Evolutionary conservation across 2,113 vertebrate genomes (phyloP), one percentile per base, ranked within the genome.

Genomic region (Petaurus breviceps): DNA sequence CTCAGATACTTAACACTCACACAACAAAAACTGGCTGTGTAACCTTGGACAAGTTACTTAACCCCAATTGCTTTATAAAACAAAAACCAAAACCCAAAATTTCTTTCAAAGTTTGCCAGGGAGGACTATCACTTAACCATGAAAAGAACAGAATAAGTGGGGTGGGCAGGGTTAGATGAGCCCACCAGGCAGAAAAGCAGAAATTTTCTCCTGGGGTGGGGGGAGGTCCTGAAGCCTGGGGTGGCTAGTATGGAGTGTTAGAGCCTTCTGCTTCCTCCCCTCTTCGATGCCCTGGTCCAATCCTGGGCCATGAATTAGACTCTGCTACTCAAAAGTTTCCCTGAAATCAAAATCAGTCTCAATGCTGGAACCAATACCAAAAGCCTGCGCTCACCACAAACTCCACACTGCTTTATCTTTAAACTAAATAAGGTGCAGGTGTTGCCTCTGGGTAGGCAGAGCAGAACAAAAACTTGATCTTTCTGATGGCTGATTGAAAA

Each of bases 401-500:
- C 28, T 94, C 46, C 3, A 96, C 25, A 95, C 47, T 23, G 93
- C 31, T 97, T 95, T 1, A 25, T 92, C 96, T 51, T 90, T 84
- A 91, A 97, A 96, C 95, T 77, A 92, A 90, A 77, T 91, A 95
- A 95, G 51, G 47, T 52, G 0, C 61, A 93, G 8, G 28, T 25
- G 93, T 28, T 84, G 89, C 12, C 92, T 89, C 47, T 94, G 92
- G 90, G 93, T 23, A 61, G 96, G 89, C 53, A 98, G 90, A 98
- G 43, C 89, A 96, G 91, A 97, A 68, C 61, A 94, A 94, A 97
- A 95, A 93, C 7, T 2, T 55, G 37, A 51, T 95, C 92, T 90
- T 97, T 96, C 90, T 90, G 47, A 97, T 51, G 94, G 93, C 5
- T 95, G 92, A 91, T 96, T 92, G 89, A 95, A 97, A 98, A 98